Evolutionary conservation across 2,797 vertebrate genomes (phyloP).

Genomic region (Microtus californicus): DNA sequence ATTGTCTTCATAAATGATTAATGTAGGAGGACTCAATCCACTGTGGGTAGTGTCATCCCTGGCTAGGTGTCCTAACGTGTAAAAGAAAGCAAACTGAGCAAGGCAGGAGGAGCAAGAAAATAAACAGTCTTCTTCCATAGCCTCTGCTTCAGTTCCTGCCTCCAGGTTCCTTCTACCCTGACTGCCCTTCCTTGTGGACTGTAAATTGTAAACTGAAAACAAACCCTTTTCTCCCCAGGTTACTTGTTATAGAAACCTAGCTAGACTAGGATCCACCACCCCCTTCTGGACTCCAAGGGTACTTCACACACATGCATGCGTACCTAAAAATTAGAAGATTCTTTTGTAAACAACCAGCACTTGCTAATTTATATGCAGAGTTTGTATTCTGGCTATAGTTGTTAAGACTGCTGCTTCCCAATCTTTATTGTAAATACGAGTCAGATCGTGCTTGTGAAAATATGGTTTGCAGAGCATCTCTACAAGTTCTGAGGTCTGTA

Average conservation of each 20-base stretch:
- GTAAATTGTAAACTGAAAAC: not conserved
- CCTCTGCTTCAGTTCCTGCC: not conserved
- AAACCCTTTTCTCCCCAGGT: too few species aligned
- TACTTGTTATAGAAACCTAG: not conserved
- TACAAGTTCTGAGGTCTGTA: not conserved
- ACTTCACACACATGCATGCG: not conserved
- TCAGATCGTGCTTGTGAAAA: not conserved
- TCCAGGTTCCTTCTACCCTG: not conserved
- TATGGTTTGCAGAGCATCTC: not conserved
- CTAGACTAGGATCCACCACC: not conserved
- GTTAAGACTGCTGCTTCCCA: not conserved
- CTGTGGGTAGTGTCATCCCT: not conserved
- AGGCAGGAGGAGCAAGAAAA: not conserved
- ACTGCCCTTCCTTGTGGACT: not conserved
- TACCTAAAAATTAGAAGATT: not conserved
- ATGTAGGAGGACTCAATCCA: not conserved
- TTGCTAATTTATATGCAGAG: not conserved
- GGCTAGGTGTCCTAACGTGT: not conserved
- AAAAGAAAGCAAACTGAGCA: not conserved
- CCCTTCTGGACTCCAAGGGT: not conserved
- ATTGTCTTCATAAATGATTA: not conserved
- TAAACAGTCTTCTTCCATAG: not conserved
- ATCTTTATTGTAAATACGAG: not conserved
- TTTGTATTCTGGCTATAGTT: not conserved
- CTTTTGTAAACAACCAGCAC: not conserved